Base-by-base conservation (phyloP, 2,113 vertebrate species). In the Panthera tigris region DNA sequence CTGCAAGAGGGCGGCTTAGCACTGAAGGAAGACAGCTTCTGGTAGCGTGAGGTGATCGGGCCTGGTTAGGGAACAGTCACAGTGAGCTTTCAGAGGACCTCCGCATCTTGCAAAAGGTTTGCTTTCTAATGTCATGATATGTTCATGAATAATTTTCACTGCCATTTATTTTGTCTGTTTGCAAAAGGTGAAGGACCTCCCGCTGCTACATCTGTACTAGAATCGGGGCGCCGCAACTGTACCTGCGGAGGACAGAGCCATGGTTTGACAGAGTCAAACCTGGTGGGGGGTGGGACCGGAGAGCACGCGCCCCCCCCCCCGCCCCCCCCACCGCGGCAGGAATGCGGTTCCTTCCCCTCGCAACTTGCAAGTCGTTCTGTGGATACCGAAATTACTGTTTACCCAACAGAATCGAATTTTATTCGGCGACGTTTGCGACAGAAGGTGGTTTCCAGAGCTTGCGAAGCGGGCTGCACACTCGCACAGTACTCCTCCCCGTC, bases 61-160 rank as follows among this genome's bases (percentile, higher is more conserved):
- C 5, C 6, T n/a, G 61, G 69, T 4, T 36, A 33, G 16, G 55
- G 55, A 79, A 45, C 3, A 55, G 65, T 33, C 87, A 80, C 36
- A 41, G 5, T 2, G 31, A 78, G 27, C 78, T 95, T 82, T 88
- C 52, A 21, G 48, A 84, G 68, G 31, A 74, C 48, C 41, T 25
- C 41, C 41, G 50, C 55, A 61, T 73, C 69, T 48, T 76, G 66
- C 48, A 84, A 69, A 82, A 71, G n/a, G 6, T 8, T 92, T 88
- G 84, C 81, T 93, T 95, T 81, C 93, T 87, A 69, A 61, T 84
- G 91, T 95, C 86, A 29, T 80, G 12, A 74, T 36, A 78, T n/a
- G 41, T 57, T 86, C 63, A 57, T 66, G 85, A 93, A 63, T 65
- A 90, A 91, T 91, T 92, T 95, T 69, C 84, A 50, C 36, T 19